Base-by-base conservation (phyloP, 2,888 invertebrate genomes). In the Chrysolina americana region DNA sequence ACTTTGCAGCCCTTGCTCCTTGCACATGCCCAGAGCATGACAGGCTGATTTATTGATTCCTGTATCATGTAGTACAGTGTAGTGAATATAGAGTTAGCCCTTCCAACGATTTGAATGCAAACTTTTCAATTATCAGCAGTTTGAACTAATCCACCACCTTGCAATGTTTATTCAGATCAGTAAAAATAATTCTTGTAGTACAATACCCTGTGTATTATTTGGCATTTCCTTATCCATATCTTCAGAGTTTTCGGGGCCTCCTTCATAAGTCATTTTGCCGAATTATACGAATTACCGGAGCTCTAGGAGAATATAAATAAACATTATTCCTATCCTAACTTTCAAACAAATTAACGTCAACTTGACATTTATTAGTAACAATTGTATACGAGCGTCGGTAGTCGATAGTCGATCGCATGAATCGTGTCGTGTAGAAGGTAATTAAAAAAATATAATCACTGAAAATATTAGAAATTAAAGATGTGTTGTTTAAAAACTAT, bases 11-110 rank as follows among this genome's bases (percentile, higher is more conserved):
- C 64, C 68, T 69, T 70, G 74, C 75, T 69, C 64, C 68, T 69
- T 70, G 74, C 75, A 77, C 76, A 76, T 77, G 76, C 76, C 69
- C 78, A 77, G 74, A 75, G 68, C 68, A 41, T 59, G 69, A 71
- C 64, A 74, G 65, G 71, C 50, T 66, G 74, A 65, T 76, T 75
- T 78, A 76, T 78, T 73, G 78, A 78, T 78, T 74, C 41, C 62
- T 53, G 36, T 69, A 78, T 79, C 74, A 78, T 79, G 82, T 82
- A 83, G 81, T 79, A 41, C 21, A 19, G 19, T 41, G 17, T 36
- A 65, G 65, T 41, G 3, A 44, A 19, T 44, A 21, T 13, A 41
- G 13, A 23, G 9, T 9, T 48, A 10, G 19, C 21, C 47, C 19
- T 21, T 17, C 10, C 13, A 50, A 28, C 50, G 5, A 48, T n/a